Conservation (phyloP, 2,113 vertebrate genomes). For the Martes martes region DNA sequence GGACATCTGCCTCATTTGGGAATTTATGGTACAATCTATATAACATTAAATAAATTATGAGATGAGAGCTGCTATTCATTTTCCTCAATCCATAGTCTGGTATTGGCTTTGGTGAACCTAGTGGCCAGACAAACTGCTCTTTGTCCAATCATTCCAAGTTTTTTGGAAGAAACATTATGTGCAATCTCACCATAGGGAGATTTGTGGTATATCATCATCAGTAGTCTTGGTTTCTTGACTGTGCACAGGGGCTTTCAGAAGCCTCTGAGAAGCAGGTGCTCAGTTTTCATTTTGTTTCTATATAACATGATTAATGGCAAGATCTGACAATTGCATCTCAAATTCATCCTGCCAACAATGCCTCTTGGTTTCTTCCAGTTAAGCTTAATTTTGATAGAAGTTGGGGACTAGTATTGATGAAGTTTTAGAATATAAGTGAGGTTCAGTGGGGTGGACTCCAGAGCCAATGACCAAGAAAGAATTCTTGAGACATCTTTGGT, state of each 20-base stretch:
- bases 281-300: constrained; percentile 91
- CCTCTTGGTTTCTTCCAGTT: constrained; percentile 93
- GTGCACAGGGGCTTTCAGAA: constrained; percentile 93
- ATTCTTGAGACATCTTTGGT: no score
- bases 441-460: no score
- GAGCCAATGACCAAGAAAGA: no score
- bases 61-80: constrained; percentile 83
- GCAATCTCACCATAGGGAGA: constrained; percentile 90
- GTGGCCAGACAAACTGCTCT: constrained; percentile 88
- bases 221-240: constrained; percentile 92
- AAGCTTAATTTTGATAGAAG: constrained; percentile 91
- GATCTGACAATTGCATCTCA: constrained; percentile 92
- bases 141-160: constrained; percentile 91
- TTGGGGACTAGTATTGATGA: constrained; percentile 83
- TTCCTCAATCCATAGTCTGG: constrained; percentile 91
- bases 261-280: constrained; percentile 89
- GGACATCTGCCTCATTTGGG: neutral
- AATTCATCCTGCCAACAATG: constrained; percentile 89
- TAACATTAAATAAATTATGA: constrained; percentile 51
- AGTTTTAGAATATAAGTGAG: no score
- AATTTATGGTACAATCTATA: constrained; percentile 76
- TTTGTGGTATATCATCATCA: constrained; percentile 91
- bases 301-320: constrained; percentile 93
- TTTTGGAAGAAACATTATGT: constrained; percentile 92
- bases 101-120: constrained; percentile 92